These are phyloP conservation scores for Neopipo cinnamomea DNA, from an alignment of 2,113 vertebrate species.

Conservation along the genomic window DNA sequence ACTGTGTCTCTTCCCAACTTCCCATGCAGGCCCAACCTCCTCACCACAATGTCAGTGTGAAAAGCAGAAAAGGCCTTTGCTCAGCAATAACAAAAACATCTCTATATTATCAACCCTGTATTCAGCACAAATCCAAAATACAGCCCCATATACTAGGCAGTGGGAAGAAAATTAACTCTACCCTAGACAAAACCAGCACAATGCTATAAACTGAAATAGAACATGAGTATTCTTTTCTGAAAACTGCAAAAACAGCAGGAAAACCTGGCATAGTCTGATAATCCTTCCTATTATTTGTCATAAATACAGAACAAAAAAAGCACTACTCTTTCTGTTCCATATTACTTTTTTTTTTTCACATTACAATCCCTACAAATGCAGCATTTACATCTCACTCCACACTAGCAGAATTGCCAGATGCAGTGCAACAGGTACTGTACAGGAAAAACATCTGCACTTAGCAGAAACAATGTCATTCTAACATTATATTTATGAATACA, in stretches of 20 bases:
- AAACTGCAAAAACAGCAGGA: neutral
- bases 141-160: neutral
- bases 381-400: neutral
- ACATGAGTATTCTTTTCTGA: neutral
- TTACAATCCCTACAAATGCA: neutral
- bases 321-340: neutral
- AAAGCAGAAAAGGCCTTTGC: neutral
- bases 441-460: neutral
- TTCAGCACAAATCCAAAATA: neutral
- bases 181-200: neutral
- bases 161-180: neutral
- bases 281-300: neutral
- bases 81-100: neutral
- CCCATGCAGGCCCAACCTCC: too few relatives aligned
- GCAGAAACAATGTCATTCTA: neutral
- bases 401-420: neutral
- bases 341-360: neutral
- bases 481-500: neutral
- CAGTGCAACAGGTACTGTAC: neutral
- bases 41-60: neutral
- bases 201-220: neutral
- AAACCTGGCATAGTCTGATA: neutral
- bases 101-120: neutral
- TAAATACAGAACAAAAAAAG: neutral
- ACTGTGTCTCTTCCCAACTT: neutral